phyloP scores from a whole-genome alignment of 2,888 invertebrate species.

The Druceiella hillmani region DNA sequence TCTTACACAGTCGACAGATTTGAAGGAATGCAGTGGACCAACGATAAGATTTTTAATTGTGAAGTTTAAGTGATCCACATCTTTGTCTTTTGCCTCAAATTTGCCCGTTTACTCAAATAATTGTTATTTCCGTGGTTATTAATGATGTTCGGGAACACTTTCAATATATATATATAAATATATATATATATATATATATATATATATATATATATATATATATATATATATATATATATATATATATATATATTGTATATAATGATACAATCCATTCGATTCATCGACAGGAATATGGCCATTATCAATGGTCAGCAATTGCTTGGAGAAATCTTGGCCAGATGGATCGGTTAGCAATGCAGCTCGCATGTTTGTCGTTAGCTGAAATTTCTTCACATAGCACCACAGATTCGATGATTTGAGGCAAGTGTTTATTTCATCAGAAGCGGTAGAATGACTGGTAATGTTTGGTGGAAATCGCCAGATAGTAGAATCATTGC shows the following conservation, averaged over 20 bases:
- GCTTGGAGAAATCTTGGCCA: too few relatives aligned
- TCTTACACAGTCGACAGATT: conserved; percentile 1
- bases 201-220: too few relatives aligned
- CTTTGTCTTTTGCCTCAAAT: conserved; percentile 26
- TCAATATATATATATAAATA: too few relatives aligned
- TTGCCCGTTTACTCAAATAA: conserved; percentile 18
- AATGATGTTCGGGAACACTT: conserved; percentile 1
- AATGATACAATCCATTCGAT: conserved; percentile 13
- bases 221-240: too few relatives aligned
- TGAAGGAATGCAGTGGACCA: conserved; percentile 1
- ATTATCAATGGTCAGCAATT: conserved; percentile 16
- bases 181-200: too few relatives aligned
- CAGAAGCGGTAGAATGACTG: too few relatives aligned
- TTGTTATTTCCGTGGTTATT: not conserved
- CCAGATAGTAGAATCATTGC: too few relatives aligned
- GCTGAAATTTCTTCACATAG: not conserved
- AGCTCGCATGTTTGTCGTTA: conserved; percentile 8
- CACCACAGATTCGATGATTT: conserved; percentile 1
- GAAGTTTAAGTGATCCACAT: conserved; percentile 9
- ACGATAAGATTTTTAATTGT: not conserved
- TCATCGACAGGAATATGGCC: conserved; percentile 13
- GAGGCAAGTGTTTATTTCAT: too few relatives aligned
- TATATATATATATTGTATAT: too few relatives aligned
- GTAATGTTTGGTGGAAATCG: too few relatives aligned
- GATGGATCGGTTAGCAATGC: too few relatives aligned